These are phyloP conservation scores for Synergus japonicus DNA, from an alignment of 2,888 invertebrate species.

Conservation along the genomic window DNA sequence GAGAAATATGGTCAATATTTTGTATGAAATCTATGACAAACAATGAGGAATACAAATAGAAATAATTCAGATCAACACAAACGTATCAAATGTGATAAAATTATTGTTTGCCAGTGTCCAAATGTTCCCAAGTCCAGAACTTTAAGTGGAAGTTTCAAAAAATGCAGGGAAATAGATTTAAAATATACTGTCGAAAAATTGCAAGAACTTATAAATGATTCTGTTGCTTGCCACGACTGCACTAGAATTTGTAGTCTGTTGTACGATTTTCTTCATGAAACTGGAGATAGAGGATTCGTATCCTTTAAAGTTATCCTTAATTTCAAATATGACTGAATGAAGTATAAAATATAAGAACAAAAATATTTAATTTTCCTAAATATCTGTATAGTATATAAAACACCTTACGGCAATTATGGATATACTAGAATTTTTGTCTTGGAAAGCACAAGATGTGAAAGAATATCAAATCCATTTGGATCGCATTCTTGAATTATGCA, in stretches of 20 bases:
- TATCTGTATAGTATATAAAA: slow-evolving; percentile 66
- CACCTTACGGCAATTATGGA: slow-evolving; percentile 70
- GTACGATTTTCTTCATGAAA: slow-evolving; percentile 57
- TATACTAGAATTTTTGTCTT: slow-evolving; percentile 70
- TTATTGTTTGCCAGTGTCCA: not conserved
- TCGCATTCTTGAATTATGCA: slow-evolving; percentile 68
- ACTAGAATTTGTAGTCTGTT: slow-evolving; percentile 61
- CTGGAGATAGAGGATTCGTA: slow-evolving; percentile 64
- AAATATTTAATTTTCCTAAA: slow-evolving; percentile 16
- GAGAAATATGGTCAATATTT: no score
- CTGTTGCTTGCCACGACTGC: slow-evolving; percentile 54
- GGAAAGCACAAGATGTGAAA: slow-evolving; percentile 53
- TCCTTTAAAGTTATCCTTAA: slow-evolving; percentile 59
- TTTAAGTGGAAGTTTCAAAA: not conserved
- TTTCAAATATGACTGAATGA: not conserved
- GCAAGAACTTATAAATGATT: slow-evolving; percentile 61
- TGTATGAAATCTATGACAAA: not conserved
- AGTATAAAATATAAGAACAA: no score
- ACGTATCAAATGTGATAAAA: not conserved
- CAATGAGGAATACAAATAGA: not conserved
- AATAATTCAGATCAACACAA: not conserved
- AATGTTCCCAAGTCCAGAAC: not conserved
- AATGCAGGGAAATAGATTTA: slow-evolving; percentile 46
- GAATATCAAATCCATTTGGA: slow-evolving; percentile 65
- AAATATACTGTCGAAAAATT: slow-evolving; percentile 60